A percentile compares a stretch with the other conserved stretches of the same genome.
Evolutionary conservation across 2,888 invertebrate genomes (phyloP).

Genomic region (Lasioglossum pauxillum): DNA sequence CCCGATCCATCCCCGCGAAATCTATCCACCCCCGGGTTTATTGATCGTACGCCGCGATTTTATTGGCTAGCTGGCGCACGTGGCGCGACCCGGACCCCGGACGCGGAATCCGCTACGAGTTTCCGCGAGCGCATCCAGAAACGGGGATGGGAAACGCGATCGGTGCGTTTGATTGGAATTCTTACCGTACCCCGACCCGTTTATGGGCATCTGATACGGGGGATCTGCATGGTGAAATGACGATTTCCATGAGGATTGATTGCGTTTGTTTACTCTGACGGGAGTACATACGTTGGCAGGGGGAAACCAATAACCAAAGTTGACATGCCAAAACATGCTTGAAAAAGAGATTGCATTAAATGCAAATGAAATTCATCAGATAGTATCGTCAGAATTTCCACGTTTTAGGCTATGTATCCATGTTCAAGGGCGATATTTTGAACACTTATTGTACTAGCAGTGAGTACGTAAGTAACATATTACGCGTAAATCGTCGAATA

Average conservation of each 20-base stretch:
- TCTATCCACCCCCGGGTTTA: conserved; percentile 2
- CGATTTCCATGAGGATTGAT: neutral
- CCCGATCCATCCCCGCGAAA: conserved; percentile 4
- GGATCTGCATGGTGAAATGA: neutral
- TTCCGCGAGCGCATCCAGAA: neutral
- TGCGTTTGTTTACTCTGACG: neutral
- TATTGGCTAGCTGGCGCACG: neutral
- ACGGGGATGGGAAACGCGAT: neutral
- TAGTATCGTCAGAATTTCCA: too few relatives aligned
- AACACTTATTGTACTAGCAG: too few relatives aligned
- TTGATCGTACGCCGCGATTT: conserved; percentile 31
- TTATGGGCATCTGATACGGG: neutral
- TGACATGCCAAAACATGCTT: too few relatives aligned
- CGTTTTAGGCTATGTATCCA: too few relatives aligned
- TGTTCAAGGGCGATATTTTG: too few relatives aligned
- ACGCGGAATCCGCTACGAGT: conserved; percentile 4
- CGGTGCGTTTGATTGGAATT: neutral
- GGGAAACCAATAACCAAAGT: too few relatives aligned
- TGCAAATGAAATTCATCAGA: too few relatives aligned
- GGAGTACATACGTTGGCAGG: neutral
- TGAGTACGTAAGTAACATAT: too few relatives aligned
- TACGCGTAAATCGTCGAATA: too few relatives aligned
- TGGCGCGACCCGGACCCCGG: neutral
- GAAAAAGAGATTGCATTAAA: too few relatives aligned
- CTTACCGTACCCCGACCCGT: conserved; percentile 2